Base-by-base conservation (phyloP, 2,113 vertebrate species). In the Cyanoliseus patagonus region DNA sequence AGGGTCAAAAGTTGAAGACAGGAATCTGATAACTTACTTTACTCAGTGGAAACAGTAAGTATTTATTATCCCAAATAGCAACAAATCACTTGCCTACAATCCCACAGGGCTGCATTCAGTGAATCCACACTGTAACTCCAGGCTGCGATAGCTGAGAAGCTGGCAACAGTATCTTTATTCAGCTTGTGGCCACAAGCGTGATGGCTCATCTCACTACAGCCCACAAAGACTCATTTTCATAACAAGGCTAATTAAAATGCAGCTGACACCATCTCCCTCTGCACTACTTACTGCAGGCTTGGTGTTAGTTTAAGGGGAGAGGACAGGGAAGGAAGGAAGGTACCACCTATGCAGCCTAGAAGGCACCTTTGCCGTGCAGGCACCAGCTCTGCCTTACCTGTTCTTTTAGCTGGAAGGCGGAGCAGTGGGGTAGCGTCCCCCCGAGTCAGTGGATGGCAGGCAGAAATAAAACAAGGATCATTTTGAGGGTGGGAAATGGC, bases 341-440 rank as follows among this genome's bases (percentile, higher is more conserved):
- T 30, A 64, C 25, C 83, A 55, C 47, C 94, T 74, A 41, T 1
- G 1, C 44, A 90, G 47, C 52, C 81, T 83, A 74, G n/a, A 78
- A 90, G 90, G 91, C 37, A 47, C 47, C 73, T 75, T 74, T 41
- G 61, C 20, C 0, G 0, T 67, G 55, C 64, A 92, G 90, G 83
- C 80, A 72, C 85, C 68, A 83, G 39, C 69, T 84, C 90, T 95
- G 88, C 94, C 95, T 97, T 95, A 93, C 90, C 93, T 96, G 92
- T 81, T 93, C 95, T 86, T 88, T 93, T 52, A 96, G 92, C 95
- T 95, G 94, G 88, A 83, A 82, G 83, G 72, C 0, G 1, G 31
- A 93, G 88, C 4, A 16, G 51, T 46, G 93, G 93, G 93, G 68
- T 86, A 90, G n/a, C 33, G 1, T 72, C 53, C 59, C 90, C 94